A percentile compares a stretch with the other conserved stretches of the same genome.
Conservation (phyloP, 2,113 vertebrate species). For the Cheilinus undulatus region DNA sequence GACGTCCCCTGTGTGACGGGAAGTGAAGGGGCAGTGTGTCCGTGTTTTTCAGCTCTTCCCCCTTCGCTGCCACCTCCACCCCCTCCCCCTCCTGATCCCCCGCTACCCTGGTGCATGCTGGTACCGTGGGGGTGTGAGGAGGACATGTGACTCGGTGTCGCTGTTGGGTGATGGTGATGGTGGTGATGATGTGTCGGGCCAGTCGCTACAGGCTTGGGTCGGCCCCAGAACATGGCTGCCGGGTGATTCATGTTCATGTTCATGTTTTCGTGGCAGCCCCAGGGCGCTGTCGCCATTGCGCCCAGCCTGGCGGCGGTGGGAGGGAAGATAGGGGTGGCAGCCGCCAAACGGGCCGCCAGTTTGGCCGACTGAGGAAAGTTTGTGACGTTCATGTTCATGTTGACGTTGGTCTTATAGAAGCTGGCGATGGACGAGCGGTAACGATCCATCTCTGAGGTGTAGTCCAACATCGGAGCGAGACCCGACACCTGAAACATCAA, state of each 20-base stretch:
- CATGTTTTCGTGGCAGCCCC: conserved; percentile 89
- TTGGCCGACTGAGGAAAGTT: conserved; percentile 93
- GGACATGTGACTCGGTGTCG: conserved; percentile 64
- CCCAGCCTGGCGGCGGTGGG: conserved; percentile 86
- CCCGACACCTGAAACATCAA: conserved; percentile 77
- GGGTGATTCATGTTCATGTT: conserved; percentile 80
- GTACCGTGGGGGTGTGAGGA: conserved; percentile 79
- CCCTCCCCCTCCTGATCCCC: conserved; percentile 45
- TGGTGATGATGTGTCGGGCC: conserved; percentile 59
- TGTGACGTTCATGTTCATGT: conserved; percentile 86
- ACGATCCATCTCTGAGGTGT: conserved; percentile 94
- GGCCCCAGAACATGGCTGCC: conserved; percentile 85
- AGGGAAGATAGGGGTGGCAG: conserved; percentile 91
- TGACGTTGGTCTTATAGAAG: conserved; percentile 93
- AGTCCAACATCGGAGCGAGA: conserved; percentile 88
- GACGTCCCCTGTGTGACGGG: conserved; percentile 86
- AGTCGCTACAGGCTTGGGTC: conserved; percentile 65
- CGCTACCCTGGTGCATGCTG: conserved; percentile 82
- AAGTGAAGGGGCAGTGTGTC: conserved; percentile 82
- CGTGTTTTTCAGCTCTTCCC: conserved; percentile 86
- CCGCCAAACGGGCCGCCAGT: conserved; percentile 85
- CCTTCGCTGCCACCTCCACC: conserved; percentile 49
- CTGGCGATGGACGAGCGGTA: conserved; percentile 93
- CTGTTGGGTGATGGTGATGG: conserved; percentile 58
- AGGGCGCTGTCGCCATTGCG: conserved; percentile 84